These are phyloP conservation scores for Neoniphon sammara DNA, from an alignment of 2,797 vertebrate species.

Conservation along the genomic window DNA sequence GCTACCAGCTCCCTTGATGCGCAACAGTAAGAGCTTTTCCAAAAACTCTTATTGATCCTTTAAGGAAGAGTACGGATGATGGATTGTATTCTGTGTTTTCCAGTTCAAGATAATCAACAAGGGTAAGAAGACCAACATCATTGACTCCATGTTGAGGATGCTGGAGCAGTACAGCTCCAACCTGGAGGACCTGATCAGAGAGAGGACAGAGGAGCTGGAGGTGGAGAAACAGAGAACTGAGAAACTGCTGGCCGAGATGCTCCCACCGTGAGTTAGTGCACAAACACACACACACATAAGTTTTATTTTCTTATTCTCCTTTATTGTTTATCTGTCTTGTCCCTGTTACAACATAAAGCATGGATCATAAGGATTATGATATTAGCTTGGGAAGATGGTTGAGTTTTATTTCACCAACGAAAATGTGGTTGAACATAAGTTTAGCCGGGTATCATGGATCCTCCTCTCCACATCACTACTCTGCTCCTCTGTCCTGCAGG, in stretches of 20 bases:
- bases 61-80: neutral
- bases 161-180: constrained; percentile 89
- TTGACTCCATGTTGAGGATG: constrained; percentile 89
- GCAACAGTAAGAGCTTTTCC: too few species aligned
- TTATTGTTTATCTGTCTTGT: too few species aligned
- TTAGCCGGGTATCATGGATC: neutral
- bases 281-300: neutral
- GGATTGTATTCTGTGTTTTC: constrained; percentile 11
- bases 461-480: neutral
- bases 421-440: too few species aligned
- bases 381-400: neutral
- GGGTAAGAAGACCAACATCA: constrained; percentile 89
- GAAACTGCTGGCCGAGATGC: constrained; percentile 86
- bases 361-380: too few species aligned
- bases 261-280: constrained; percentile 83
- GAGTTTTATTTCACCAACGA: neutral
- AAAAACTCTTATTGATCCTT: neutral
- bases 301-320: too few species aligned
- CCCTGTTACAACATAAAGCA: too few species aligned
- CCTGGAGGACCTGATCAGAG: constrained; percentile 86
- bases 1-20: too few species aligned
- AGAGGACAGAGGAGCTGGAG: constrained; percentile 87
- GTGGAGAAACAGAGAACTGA: constrained; percentile 88
- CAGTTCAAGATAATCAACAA: constrained; percentile 89
- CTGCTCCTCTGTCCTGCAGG: constrained; percentile 70